Evolutionary conservation across 2,797 vertebrate genomes (phyloP).

Genomic region (Enteromius radiatus): DNA sequence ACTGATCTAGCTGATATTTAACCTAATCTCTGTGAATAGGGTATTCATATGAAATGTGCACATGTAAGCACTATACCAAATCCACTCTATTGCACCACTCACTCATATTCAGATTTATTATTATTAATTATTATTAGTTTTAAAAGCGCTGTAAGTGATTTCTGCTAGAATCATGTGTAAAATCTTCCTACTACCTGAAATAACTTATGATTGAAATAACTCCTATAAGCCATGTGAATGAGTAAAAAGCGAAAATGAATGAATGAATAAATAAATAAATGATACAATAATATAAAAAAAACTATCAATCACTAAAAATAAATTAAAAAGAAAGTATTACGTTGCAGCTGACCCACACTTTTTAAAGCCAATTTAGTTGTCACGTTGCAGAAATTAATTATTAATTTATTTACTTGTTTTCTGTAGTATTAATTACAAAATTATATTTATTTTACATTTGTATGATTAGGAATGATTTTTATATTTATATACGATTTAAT

Average conservation of each 20-base stretch:
- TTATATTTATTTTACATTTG: not conserved
- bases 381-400: no score
- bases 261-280: no score
- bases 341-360: no score
- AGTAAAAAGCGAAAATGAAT: not conserved
- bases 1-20: conserved; percentile 26
- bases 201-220: not conserved
- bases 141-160: not conserved
- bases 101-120: not conserved
- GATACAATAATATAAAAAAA: no score
- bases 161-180: not conserved
- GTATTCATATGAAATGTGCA: conserved; percentile 2
- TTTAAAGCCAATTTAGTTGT: not conserved
- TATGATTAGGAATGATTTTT: not conserved
- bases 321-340: no score
- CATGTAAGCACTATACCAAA: not conserved
- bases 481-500: not conserved
- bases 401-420: not conserved
- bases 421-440: not conserved
- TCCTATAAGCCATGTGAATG: not conserved
- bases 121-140: not conserved
- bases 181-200: not conserved
- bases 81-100: not conserved
- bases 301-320: no score
- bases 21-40: not conserved